Conservation (phyloP, 2,113 vertebrate genomes). For the Coturnix japonica region DNA sequence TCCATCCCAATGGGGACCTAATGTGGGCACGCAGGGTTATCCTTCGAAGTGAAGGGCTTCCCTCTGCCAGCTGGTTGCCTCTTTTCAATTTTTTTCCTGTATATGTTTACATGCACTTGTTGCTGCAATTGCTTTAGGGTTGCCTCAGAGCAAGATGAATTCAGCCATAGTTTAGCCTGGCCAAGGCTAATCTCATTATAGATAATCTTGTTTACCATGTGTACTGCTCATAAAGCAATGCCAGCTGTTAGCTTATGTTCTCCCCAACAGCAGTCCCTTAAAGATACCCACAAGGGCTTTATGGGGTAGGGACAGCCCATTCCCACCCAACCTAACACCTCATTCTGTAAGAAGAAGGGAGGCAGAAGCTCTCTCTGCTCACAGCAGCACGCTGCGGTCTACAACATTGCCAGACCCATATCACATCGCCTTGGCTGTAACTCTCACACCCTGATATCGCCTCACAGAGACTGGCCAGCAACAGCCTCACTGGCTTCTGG, state of each 20-base stretch:
- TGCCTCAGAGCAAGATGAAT: slow-evolving; percentile 49
- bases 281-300: accelerated
- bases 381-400: neutral
- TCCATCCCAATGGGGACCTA: neutral
- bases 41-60: neutral
- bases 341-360: neutral
- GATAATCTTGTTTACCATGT: slow-evolving; percentile 62
- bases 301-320: no score
- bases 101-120: no score
- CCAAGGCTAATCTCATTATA: slow-evolving; percentile 59
- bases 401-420: neutral
- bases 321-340: neutral
- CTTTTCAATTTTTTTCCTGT: no score
- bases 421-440: neutral
- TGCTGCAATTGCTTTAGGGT: neutral
- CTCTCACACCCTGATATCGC: neutral
- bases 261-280: neutral
- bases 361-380: neutral
- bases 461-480: neutral
- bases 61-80: neutral
- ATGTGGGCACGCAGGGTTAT: neutral
- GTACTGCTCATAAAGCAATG: slow-evolving; percentile 4
- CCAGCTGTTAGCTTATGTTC: slow-evolving; percentile 21
- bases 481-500: neutral
- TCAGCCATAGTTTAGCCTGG: slow-evolving; percentile 49